Conservation (phyloP, 2,113 vertebrate genomes). For the Mirza zaza region DNA sequence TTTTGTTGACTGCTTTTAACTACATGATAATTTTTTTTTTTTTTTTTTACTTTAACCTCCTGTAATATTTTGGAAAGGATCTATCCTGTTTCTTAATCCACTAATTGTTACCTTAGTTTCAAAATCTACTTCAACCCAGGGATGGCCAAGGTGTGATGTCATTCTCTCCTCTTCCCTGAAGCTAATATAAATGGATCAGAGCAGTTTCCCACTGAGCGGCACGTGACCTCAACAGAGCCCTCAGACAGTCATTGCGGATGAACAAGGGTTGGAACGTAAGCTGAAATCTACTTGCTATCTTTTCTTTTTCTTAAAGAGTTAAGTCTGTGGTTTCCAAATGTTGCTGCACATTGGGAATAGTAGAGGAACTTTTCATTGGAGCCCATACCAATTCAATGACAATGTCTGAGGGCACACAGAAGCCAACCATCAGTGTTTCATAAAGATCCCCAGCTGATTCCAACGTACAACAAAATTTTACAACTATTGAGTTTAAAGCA, state of each 20-base stretch:
- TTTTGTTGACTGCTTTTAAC: neutral
- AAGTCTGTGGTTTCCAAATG: neutral
- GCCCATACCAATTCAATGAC: neutral
- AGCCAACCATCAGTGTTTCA: neutral
- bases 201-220: neutral
- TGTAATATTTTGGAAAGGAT: constrained; percentile 16
- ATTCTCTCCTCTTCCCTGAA: neutral
- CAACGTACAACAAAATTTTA: neutral
- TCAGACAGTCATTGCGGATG: neutral
- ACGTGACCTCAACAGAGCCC: neutral
- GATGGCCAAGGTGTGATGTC: neutral
- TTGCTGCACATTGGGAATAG: neutral
- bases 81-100: neutral
- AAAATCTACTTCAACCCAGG: neutral
- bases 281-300: neutral
- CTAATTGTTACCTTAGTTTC: neutral
- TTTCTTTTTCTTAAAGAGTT: neutral
- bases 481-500: neutral
- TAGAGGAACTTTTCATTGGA: neutral
- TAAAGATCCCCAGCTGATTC: neutral
- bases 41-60: neutral
- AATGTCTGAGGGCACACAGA: neutral
- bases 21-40: neutral
- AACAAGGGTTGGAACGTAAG: neutral
- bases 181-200: neutral